Evolutionary conservation across 2,888 invertebrate genomes (phyloP).

Genomic region (Ennomos fuscantarius): DNA sequence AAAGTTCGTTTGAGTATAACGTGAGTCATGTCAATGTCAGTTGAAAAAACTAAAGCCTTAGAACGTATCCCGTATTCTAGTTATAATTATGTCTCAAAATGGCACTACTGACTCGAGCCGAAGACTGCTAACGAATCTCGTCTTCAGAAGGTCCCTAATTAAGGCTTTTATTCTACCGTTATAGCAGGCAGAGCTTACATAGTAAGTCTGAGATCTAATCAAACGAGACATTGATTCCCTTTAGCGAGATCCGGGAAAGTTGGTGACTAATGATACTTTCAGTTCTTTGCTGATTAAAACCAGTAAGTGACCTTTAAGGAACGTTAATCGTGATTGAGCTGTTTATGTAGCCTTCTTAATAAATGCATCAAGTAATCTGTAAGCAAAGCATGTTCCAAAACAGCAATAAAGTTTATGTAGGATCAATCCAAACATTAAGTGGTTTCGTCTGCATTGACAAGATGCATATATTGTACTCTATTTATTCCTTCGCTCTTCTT

Average conservation of each 20-base stretch:
- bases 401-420: no score
- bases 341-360: no score
- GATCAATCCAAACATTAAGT: no score
- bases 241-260: conserved; percentile 28
- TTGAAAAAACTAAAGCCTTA: no score
- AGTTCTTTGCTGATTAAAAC: conserved; percentile 11
- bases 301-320: conserved; percentile 1
- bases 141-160: conserved; percentile 25
- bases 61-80: no score
- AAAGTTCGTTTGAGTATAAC: no score
- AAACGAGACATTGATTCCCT: conserved; percentile 35
- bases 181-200: conserved; percentile 18
- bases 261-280: conserved; percentile 22
- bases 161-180: conserved; percentile 26
- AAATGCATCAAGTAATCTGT: no score
- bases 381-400: no score
- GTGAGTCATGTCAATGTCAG: no score
- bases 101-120: neutral
- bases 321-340: neutral
- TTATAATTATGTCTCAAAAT: neutral
- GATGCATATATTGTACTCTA: no score
- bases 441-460: no score
- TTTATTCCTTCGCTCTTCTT: no score
- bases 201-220: conserved; percentile 33
- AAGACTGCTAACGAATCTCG: conserved; percentile 11